phyloP scores from a whole-genome alignment of 2,113 vertebrate genomes.

The Lepus europaeus region DNA sequence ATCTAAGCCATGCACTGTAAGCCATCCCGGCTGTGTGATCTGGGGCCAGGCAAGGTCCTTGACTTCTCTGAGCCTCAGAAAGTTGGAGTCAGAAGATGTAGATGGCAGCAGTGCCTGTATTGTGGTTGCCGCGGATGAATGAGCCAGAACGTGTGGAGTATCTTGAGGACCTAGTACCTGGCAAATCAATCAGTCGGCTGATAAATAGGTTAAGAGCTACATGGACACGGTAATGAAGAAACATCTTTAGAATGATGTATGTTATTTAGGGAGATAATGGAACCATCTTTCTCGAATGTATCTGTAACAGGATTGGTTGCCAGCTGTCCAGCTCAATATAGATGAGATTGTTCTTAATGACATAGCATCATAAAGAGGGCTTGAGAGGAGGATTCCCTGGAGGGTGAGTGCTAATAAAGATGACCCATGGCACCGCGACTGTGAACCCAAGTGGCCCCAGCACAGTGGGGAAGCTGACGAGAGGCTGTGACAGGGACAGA shows the following conservation, averaged over 20 bases:
- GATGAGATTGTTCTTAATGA: conserved; percentile 2
- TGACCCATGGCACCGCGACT: neutral
- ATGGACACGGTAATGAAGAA: neutral
- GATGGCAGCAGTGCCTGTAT: neutral
- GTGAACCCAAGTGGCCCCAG: neutral
- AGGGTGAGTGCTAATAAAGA: neutral
- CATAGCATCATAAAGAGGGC: neutral
- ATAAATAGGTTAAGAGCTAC: neutral
- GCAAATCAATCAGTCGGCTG: neutral
- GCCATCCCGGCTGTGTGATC: neutral
- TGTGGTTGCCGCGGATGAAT: neutral
- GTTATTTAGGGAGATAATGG: neutral
- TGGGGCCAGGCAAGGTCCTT: neutral
- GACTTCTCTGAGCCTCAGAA: neutral
- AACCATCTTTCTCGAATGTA: conserved; percentile 10
- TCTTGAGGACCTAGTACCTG: neutral
- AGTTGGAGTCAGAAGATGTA: neutral
- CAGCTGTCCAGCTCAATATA: neutral
- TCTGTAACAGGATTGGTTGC: neutral
- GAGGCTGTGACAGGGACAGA: neutral
- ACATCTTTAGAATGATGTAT: conserved; percentile 1
- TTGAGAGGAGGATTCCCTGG: neutral
- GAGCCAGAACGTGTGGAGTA: neutral
- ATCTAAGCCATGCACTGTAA: neutral
- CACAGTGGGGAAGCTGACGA: neutral